A percentile compares a stretch with the other conserved stretches of the same genome.
Conservation (phyloP, 2,888 invertebrate species). For the Conops quadrifasciatus region DNA sequence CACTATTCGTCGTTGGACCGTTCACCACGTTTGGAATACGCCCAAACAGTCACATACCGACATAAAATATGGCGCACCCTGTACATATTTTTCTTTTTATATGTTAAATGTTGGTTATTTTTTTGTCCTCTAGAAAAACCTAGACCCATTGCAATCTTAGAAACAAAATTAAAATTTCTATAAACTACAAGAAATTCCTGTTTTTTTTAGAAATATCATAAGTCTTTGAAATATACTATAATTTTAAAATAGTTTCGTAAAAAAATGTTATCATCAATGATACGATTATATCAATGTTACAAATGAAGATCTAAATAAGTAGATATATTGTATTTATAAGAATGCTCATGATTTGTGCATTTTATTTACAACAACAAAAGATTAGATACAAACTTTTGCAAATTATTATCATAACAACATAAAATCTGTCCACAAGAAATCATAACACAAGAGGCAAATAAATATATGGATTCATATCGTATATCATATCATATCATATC, state of each 20-base stretch:
- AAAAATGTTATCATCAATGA: background rate
- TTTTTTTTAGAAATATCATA: background rate
- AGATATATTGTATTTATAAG: background rate
- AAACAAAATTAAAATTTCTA: background rate
- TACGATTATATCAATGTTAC: too few species aligned
- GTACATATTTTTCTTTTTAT: too few species aligned
- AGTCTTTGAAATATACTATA: background rate
- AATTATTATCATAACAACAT: conserved; percentile 20
- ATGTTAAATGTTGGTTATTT: too few species aligned
- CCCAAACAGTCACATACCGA: too few species aligned
- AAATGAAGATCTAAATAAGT: too few species aligned
- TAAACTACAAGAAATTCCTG: background rate
- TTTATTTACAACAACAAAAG: conserved; percentile 13
- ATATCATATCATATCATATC: background rate
- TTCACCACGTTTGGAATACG: too few species aligned
- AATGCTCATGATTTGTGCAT: conserved; percentile 2
- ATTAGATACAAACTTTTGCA: conserved; percentile 12
- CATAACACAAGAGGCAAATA: conserved; percentile 39
- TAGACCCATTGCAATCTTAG: background rate
- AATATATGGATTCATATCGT: conserved; percentile 3
- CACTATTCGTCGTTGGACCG: too few species aligned
- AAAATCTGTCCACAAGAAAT: background rate
- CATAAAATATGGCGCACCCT: too few species aligned
- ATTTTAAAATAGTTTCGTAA: background rate
- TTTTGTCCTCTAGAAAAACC: background rate